A percentile compares a stretch with the other conserved stretches of the same genome.
These are phyloP conservation scores for Caenorhabditis latens DNA, from an alignment of 1,140 invertebrate genomes.

Conservation along the genomic window DNA sequence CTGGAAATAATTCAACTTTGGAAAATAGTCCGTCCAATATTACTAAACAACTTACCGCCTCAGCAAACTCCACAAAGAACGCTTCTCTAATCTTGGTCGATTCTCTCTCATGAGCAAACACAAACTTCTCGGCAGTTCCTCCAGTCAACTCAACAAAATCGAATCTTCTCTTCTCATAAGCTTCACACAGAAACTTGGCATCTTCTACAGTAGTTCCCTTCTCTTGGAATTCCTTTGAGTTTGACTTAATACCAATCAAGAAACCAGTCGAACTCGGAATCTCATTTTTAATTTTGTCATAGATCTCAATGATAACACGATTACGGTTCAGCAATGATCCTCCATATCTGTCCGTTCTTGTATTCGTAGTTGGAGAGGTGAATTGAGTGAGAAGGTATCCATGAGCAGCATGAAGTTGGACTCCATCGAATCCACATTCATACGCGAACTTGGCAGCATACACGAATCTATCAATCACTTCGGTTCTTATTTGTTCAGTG, in stretches of 20 bases:
- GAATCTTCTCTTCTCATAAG: conserved; percentile 66
- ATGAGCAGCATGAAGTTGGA: conserved; percentile 72
- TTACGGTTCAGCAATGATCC: conserved; percentile 67
- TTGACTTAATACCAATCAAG: conserved; percentile 68
- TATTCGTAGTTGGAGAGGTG: conserved; percentile 67
- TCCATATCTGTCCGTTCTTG: conserved; percentile 70
- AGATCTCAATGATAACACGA: conserved; percentile 69
- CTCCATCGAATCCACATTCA: conserved; percentile 69
- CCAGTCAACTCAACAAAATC: conserved; percentile 71
- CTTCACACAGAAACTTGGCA: conserved; percentile 28
- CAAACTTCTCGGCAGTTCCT: conserved; percentile 66
- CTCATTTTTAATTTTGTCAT: conserved; percentile 65
- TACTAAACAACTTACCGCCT: conserved; percentile 6
- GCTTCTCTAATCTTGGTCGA: conserved; percentile 59
- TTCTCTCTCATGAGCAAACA: conserved; percentile 62
- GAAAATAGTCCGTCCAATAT: too few relatives aligned
- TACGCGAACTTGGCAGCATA: conserved; percentile 66
- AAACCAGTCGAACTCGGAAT: conserved; percentile 57
- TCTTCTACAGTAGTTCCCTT: conserved; percentile 50
- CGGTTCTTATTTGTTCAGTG: conserved; percentile 58
- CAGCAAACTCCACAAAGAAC: conserved; percentile 55
- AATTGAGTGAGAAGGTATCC: conserved; percentile 72
- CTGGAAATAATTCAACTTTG: background rate
- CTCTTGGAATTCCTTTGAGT: conserved; percentile 67
- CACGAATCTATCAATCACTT: conserved; percentile 68